Conservation (phyloP, 2,113 vertebrate genomes). For the Stegostoma tigrinum region DNA sequence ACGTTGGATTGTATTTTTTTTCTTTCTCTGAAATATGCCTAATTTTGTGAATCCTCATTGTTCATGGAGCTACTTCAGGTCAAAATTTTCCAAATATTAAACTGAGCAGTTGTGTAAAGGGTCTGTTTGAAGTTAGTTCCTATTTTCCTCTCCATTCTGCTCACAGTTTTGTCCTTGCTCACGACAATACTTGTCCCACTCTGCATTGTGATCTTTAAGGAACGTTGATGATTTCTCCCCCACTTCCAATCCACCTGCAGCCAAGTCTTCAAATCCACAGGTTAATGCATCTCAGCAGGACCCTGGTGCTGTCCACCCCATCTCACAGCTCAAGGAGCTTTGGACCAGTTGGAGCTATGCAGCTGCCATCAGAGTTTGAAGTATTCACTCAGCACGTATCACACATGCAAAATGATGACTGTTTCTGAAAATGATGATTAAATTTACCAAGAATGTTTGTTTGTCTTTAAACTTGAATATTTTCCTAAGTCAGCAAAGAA, state of each 20-base stretch:
- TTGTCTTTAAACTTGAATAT: background rate
- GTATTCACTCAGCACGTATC: background rate
- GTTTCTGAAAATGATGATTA: background rate
- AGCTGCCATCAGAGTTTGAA: background rate
- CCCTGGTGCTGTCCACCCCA: background rate
- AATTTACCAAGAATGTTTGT: background rate
- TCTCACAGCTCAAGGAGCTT: background rate
- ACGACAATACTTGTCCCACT: background rate
- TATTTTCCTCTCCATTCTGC: background rate
- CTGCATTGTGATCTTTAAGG: background rate
- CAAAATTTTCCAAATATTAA: background rate
- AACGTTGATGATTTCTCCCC: background rate
- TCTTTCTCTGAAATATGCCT: background rate
- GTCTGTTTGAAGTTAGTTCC: background rate
- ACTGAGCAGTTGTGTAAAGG: background rate
- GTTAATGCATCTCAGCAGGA: background rate
- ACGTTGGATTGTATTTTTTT: background rate
- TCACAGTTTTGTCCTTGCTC: background rate
- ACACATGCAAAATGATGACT: background rate
- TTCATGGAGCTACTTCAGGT: background rate
- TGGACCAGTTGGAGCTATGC: background rate
- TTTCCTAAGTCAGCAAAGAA: background rate
- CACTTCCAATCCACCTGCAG: background rate
- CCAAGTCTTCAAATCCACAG: background rate
- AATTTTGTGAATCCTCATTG: background rate